Conservation (phyloP, 2,113 vertebrate species). For the Sylvietta virens region DNA sequence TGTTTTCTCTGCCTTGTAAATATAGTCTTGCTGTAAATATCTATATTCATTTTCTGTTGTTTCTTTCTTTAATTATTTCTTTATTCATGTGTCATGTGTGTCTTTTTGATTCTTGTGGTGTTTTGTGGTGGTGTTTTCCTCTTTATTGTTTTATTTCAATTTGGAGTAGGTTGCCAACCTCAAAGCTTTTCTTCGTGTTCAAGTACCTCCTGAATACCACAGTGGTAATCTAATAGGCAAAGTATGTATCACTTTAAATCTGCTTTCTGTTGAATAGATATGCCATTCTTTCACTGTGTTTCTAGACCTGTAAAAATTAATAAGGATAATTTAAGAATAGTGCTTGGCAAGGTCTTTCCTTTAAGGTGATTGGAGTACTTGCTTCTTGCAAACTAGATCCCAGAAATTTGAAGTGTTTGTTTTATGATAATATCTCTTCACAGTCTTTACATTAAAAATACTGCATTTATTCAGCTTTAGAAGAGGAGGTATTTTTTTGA, state of each 20-base stretch:
- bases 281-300: not conserved
- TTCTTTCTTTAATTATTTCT: constrained; percentile 43
- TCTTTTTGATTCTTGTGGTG: not conserved
- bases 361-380: not conserved
- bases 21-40: not conserved
- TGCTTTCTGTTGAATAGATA: not conserved
- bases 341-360: not conserved
- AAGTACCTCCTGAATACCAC: constrained; percentile 82
- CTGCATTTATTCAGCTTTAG: not conserved
- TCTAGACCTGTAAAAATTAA: not conserved
- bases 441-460: not conserved
- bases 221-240: constrained; percentile 80
- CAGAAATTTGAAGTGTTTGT: not conserved
- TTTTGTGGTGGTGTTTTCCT: constrained; percentile 41
- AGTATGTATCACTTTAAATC: constrained; percentile 75
- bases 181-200: constrained; percentile 79
- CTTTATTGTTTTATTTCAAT: constrained; percentile 32
- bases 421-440: not conserved
- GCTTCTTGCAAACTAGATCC: not conserved
- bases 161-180: constrained; percentile 72
- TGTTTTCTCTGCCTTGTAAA: not conserved
- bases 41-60: not conserved
- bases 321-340: not conserved
- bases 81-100: constrained; percentile 19
- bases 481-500: not conserved